A percentile compares a stretch with the other conserved stretches of the same genome.
Evolutionary conservation across 2,113 vertebrate genomes (phyloP).

Genomic region (Silurus meridionalis): DNA sequence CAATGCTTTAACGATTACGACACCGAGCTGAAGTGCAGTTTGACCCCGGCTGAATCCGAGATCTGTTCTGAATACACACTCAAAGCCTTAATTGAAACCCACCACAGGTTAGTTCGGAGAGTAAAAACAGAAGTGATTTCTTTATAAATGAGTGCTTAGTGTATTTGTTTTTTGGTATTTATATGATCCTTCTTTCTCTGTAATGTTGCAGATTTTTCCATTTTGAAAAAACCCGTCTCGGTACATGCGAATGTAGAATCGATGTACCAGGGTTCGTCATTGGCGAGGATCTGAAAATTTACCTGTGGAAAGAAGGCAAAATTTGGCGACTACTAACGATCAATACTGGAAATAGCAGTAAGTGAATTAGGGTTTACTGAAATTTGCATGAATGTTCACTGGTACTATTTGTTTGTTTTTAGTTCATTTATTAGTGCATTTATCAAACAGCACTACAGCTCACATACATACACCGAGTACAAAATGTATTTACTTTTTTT

Average conservation of each 20-base stretch:
- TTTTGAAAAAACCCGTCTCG: background rate
- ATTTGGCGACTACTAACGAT: background rate
- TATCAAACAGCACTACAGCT: background rate
- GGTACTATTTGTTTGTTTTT: too few species aligned
- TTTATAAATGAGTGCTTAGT: too few species aligned
- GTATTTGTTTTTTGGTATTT: background rate
- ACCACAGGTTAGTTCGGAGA: background rate
- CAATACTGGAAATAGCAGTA: fast-evolving
- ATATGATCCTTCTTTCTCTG: background rate
- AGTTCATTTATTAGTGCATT: background rate
- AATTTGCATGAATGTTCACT: background rate
- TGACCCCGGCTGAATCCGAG: background rate
- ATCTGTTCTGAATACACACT: slow-evolving; percentile 56
- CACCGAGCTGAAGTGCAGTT: slow-evolving; percentile 31
- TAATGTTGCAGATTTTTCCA: background rate
- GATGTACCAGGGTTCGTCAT: fast-evolving
- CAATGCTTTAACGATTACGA: slow-evolving; percentile 59
- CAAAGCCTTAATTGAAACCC: background rate
- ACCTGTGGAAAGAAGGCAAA: slow-evolving; percentile 23
- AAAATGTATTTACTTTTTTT: background rate
- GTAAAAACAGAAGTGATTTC: too few species aligned
- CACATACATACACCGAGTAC: background rate
- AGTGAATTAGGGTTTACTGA: slow-evolving; percentile 40
- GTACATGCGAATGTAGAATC: slow-evolving; percentile 49
- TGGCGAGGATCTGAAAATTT: fast-evolving